Conservation (phyloP, 1,140 invertebrate species). For the Mylabris phalerata region DNA sequence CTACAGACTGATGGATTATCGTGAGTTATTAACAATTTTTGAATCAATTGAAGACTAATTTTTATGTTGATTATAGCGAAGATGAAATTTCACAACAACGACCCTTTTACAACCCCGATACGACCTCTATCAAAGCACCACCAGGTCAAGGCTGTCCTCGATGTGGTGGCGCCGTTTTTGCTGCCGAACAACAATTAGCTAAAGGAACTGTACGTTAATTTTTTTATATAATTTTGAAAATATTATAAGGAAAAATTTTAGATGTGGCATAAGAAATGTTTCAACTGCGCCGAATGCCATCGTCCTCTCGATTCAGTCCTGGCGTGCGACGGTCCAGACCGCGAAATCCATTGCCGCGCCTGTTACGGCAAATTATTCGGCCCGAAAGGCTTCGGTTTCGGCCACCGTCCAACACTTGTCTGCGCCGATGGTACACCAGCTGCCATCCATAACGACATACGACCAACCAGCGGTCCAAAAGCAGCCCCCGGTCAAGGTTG, state of each 20-base stretch:
- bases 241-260: conserved; percentile 36
- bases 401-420: conserved; percentile 76
- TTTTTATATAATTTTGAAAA: neutral
- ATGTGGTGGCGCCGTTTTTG: conserved; percentile 88
- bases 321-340: conserved; percentile 82
- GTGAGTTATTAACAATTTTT: conserved; percentile 49
- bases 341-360: conserved; percentile 79
- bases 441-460: conserved; percentile 53
- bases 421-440: conserved; percentile 67
- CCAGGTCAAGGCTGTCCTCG: conserved; percentile 84
- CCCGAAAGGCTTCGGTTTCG: conserved; percentile 85
- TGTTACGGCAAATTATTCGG: conserved; percentile 88
- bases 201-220: conserved; percentile 68
- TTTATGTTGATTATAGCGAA: conserved; percentile 49
- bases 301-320: conserved; percentile 89
- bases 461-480: conserved; percentile 50
- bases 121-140: conserved; percentile 80
- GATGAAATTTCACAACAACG: conserved; percentile 69
- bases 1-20: conserved; percentile 80
- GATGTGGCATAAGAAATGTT: conserved; percentile 95
- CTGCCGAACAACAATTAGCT: conserved; percentile 88
- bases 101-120: conserved; percentile 76
- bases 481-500: conserved; percentile 67
- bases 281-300: conserved; percentile 87
- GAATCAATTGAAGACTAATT: neutral